A percentile compares a stretch with the other conserved stretches of the same genome.
phyloP scores from a whole-genome alignment of 2,113 vertebrate species.

The Ondatra zibethicus region DNA sequence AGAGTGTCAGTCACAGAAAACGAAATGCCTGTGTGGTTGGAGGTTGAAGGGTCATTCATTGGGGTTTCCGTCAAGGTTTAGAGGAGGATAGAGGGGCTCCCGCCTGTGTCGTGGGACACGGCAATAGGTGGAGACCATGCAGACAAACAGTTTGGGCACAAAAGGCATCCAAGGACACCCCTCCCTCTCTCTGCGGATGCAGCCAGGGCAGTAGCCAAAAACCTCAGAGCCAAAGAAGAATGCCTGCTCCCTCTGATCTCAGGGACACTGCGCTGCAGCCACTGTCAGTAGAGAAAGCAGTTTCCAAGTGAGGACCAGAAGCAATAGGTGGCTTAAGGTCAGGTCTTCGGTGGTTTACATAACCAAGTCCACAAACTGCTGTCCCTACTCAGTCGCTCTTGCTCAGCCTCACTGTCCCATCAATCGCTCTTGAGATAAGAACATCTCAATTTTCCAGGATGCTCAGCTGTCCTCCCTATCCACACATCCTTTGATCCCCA shows the following conservation, averaged over 20 bases:
- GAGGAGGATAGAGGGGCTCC: not conserved
- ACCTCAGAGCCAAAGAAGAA: not conserved
- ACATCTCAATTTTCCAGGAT: not conserved
- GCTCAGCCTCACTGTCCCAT: not conserved
- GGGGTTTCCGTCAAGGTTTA: not conserved
- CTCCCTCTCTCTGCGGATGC: too few relatives aligned
- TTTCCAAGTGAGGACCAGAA: not conserved
- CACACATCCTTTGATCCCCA: not conserved
- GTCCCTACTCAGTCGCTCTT: too few relatives aligned
- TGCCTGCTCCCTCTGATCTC: not conserved
- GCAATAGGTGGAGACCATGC: not conserved
- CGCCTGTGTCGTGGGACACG: not conserved
- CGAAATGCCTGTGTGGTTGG: not conserved
- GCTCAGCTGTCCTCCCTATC: not conserved
- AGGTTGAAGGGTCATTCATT: not conserved
- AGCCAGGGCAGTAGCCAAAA: not conserved
- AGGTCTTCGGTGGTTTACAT: not conserved
- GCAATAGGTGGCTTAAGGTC: not conserved
- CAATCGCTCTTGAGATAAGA: not conserved
- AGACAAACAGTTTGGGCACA: not conserved
- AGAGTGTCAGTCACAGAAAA: not conserved
- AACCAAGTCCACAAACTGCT: not conserved
- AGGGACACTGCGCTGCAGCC: not conserved
- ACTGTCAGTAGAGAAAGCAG: not conserved
- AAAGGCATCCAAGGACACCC: not conserved